Base-by-base conservation (phyloP, 1,140 invertebrate species). In the Solenopsis fugax region DNA sequence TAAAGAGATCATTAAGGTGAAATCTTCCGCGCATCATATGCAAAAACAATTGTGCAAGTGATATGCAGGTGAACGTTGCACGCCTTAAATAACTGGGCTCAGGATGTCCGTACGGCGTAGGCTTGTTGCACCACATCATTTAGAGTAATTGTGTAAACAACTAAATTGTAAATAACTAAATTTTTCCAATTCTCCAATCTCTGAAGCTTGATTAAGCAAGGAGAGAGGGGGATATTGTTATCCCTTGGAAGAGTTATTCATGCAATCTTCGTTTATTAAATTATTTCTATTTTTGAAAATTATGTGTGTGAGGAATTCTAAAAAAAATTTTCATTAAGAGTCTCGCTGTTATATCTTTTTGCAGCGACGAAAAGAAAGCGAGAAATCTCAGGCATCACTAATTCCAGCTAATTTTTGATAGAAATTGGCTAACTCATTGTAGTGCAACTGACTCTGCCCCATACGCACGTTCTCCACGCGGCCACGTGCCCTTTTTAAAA, bases 31-130 rank as follows among this genome's bases (percentile, higher is more conserved):
- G 80, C 54, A 75, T 73, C 41, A 62, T 84, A 60, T 75, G 67
- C 80, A 50, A 75, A 76, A 73, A 84, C 80, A 54, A 73, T 73
- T 67, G 80, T 73, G 80, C 80, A 45, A 82, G 52, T 82, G 80
- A 82, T 82, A 82, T 82, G 67, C 67, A 82, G 80, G 54, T 52
- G 52, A 73, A 73, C 37, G 13, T 82, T 56, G 34, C 37, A 45
- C 65, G n/a, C 67, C 69, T 84, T 62, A 50, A 82, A 84, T 71
- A 72, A 54, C 29, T 29, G 69, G 69, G 69, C 12, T 24, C 18
- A 75, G 41, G 69, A 50, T 34, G 50, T 29, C 1, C 54, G 52
- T 50, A 82, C 52, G 67, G 48, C 13, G 18, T 18, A 52, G 34
- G 41, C 24, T n/a, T 24, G 54, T 84, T 75, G 80, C 34, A 62